Evolutionary conservation across 1,140 invertebrate genomes (phyloP), one percentile per base, ranked within the genome.

Genomic region (Bradysia coprophila): DNA sequence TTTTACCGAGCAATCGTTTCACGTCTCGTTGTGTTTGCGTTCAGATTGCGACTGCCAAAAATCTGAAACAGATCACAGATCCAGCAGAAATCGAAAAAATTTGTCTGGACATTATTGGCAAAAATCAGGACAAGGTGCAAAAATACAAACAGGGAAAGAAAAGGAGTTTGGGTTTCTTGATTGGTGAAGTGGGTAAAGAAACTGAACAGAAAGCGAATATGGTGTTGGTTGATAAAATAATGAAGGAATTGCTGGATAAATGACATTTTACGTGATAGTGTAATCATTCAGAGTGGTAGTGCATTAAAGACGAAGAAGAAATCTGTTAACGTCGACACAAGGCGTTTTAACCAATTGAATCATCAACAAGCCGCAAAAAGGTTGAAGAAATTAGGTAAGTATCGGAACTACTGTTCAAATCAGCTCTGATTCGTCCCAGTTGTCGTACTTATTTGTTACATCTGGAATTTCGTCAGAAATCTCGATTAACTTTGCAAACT

Each of bases 111-210:
- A 60, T 78, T 1, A 57, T 87, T 20, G 48, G 71, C 16, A 67
- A 75, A 46, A 79, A 85, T 64, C 66, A 72, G 19, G 74, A 80
- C 55, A 51, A 75, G 33, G 75, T 81, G 10, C 61, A 64, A 48
- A 62, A 73, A 47, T 83, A 74, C 50, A 74, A 72, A 57, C 60
- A 59, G 4, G 81, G 81, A n/a, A 84, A 83, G 56, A 59, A 48
- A 2, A 81, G 81, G 61, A 67, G 74, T 4, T 69, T 79, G 38
- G 72, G 66, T 46, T 68, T 67, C 37, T 66, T 85, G 32, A 51
- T 77, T 21, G 71, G 69, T n/a, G 54, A 67, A 46, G 59, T 79
- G 21, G 64, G 56, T 28, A 72, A 68, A 43, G 57, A 58, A 43
- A 70, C 73, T n/a, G 52, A 74, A 19, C 61, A 73, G 48, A 68